A percentile compares a stretch with the other conserved stretches of the same genome.
Conservation (phyloP, 2,113 vertebrate species). For the Bufo bufo region DNA sequence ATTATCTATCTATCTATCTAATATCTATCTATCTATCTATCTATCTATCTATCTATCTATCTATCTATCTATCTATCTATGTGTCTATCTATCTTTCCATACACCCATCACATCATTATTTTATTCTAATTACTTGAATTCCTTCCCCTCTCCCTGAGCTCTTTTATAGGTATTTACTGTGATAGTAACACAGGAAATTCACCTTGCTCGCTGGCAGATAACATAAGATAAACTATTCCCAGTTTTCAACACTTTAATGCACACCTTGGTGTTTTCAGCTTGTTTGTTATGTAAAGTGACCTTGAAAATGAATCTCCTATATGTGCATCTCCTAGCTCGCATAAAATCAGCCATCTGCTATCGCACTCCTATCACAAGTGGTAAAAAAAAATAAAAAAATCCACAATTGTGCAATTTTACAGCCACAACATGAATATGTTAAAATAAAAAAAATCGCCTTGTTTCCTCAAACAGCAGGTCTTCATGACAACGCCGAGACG, state of each 20-base stretch:
- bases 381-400: conserved; percentile 38
- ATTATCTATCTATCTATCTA: not conserved
- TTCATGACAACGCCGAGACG: conserved; percentile 74
- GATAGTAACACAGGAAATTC: not conserved
- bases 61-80: not conserved
- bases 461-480: conserved; percentile 78
- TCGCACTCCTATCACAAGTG: conserved; percentile 44
- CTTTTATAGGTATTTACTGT: conserved; percentile 15
- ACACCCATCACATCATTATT: not conserved
- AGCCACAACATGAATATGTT: conserved; percentile 63
- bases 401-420: conserved; percentile 61
- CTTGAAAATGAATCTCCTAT: conserved; percentile 55
- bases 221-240: conserved; percentile 46
- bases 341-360: conserved; percentile 57
- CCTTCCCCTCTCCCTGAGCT: not conserved
- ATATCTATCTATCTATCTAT: conserved; percentile 7
- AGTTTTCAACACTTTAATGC: conserved; percentile 41
- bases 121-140: not conserved
- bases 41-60: not conserved
- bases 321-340: conserved; percentile 44
- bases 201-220: conserved; percentile 14
- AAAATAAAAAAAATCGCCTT: conserved; percentile 63
- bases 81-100: not conserved
- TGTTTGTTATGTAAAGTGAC: conserved; percentile 53
- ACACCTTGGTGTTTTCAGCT: conserved; percentile 26